phyloP scores from a whole-genome alignment of 53 echinoderm and acorn worm genomes.

The Zoroaster sp. region DNA sequence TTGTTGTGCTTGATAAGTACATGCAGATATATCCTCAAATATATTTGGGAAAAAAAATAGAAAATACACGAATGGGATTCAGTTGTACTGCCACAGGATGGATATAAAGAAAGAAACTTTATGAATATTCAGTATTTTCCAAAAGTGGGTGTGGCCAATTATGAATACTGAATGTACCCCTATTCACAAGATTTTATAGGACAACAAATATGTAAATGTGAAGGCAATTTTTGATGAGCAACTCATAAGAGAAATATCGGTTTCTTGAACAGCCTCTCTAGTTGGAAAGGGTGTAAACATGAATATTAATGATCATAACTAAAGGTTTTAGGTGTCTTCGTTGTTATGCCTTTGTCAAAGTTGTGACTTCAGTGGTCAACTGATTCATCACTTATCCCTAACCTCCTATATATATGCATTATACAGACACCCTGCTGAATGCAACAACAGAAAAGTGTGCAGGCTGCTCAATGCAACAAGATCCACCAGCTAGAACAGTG shows the following conservation, averaged over 20 bases:
- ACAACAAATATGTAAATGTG: background rate
- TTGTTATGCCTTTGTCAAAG: background rate
- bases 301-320: background rate
- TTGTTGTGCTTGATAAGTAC: conserved; percentile 34
- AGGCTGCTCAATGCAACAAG: too few relatives aligned
- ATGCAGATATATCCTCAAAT: background rate
- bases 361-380: background rate
- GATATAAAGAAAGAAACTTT: background rate
- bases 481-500: too few relatives aligned
- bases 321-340: background rate
- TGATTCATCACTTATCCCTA: background rate
- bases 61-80: background rate
- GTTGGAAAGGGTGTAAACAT: background rate
- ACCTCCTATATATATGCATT: too few relatives aligned
- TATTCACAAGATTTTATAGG: background rate
- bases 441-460: too few relatives aligned
- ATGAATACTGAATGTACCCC: background rate
- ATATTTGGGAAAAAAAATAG: background rate
- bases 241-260: background rate
- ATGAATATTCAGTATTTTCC: background rate
- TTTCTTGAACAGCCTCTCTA: background rate
- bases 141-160: background rate
- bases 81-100: background rate
- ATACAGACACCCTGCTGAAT: too few relatives aligned
- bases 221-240: background rate